Percentiles rank a stretch among this genome's conserved stretches.
Conservation (phyloP, 2,113 vertebrate species). For the Orcinus orca region DNA sequence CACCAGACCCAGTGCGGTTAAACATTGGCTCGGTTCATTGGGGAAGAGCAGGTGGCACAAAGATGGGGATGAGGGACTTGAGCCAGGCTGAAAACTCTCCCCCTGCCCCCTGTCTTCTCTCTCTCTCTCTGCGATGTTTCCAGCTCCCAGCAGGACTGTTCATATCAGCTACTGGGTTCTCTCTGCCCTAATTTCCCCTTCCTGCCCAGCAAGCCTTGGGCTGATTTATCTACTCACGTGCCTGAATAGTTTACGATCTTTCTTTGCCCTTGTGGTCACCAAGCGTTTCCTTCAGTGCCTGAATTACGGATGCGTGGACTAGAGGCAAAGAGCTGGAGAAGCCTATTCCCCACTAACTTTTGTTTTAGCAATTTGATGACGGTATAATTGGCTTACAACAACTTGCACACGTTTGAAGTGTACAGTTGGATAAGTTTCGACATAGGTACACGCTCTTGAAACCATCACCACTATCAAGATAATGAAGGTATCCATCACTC, state of each 20-base stretch:
- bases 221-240: neutral
- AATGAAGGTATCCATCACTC: neutral
- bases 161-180: neutral
- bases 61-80: neutral
- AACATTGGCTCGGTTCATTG: slow-evolving; percentile 1
- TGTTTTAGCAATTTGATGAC: neutral
- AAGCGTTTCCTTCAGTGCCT: neutral
- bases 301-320: neutral
- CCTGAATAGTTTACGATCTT: neutral
- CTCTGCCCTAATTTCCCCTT: neutral
- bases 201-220: neutral
- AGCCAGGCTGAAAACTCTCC: neutral
- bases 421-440: neutral
- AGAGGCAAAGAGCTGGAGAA: neutral
- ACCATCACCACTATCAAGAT: neutral
- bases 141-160: neutral
- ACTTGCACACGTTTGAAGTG: neutral
- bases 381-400: neutral
- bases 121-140: neutral
- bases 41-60: neutral
- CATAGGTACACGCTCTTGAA: neutral
- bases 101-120: neutral
- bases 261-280: neutral
- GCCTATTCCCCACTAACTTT: neutral
- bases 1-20: neutral